Percentiles rank a stretch among this genome's conserved stretches.
phyloP scores from a whole-genome alignment of 2,888 invertebrate species.

The Volucella bombylans region DNA sequence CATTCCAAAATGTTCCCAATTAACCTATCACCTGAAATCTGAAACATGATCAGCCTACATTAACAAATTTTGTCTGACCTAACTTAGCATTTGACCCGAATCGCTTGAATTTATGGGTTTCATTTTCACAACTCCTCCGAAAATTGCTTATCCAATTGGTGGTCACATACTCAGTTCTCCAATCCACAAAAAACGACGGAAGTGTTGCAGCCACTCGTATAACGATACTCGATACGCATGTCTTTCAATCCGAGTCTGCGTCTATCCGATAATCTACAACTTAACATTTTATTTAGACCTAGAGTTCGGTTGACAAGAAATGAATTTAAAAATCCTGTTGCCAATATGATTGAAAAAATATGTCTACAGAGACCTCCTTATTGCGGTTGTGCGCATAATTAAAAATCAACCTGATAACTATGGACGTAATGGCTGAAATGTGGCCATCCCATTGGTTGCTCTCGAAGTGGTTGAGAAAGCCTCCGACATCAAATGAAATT shows the following conservation, averaged over 20 bases:
- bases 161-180: conserved; percentile 11
- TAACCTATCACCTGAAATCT: conserved; percentile 31
- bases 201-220: conserved; percentile 14
- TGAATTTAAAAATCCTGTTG: conserved; percentile 70
- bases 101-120: conserved; percentile 47
- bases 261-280: conserved; percentile 68
- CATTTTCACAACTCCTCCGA: conserved; percentile 47
- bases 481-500: conserved; percentile 62
- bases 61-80: conserved; percentile 61
- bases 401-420: conserved; percentile 47
- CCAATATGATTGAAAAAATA: conserved; percentile 50
- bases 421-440: conserved; percentile 43
- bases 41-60: conserved; percentile 49
- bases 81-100: conserved; percentile 58
- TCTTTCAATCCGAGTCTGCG: conserved; percentile 39
- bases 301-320: conserved; percentile 60
- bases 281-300: conserved; percentile 69
- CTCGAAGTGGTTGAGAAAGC: conserved; percentile 15
- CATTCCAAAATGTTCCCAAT: conserved; percentile 1
- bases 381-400: conserved; percentile 52
- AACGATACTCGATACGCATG: conserved; percentile 66
- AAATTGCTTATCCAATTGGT: conserved; percentile 27
- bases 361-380: conserved; percentile 4
- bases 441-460: conserved; percentile 46
- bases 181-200: conserved; percentile 15